phyloP scores from a whole-genome alignment of 2,797 vertebrate genomes.

The Micromesistius poutassou region DNA sequence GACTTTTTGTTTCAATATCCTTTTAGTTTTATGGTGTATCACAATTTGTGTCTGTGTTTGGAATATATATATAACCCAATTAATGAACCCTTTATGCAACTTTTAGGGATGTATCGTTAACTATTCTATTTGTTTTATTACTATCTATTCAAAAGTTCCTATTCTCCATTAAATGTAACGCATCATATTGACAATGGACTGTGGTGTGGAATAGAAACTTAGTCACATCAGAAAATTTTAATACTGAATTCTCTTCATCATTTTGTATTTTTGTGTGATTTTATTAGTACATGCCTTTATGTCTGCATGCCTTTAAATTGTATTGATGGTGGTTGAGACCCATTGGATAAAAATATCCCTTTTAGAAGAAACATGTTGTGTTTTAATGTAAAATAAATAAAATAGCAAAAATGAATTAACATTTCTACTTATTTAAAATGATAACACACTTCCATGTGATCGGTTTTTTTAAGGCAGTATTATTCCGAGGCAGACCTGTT shows the following conservation, averaged over 20 bases:
- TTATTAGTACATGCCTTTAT: neutral
- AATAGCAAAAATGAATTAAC: neutral
- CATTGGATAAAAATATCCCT: neutral
- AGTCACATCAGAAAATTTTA: neutral
- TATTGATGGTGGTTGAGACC: neutral
- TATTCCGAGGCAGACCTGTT: constrained; percentile 11
- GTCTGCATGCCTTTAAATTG: neutral
- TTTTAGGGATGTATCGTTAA: neutral
- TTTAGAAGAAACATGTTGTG: neutral
- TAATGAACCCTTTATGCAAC: neutral
- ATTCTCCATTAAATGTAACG: neutral
- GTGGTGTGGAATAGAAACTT: neutral
- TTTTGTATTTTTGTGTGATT: neutral
- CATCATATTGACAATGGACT: neutral
- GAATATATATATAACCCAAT: neutral
- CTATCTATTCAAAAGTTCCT: too few species aligned
- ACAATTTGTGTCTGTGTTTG: neutral
- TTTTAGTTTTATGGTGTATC: neutral
- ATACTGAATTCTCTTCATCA: neutral
- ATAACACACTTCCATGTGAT: neutral
- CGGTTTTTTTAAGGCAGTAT: neutral
- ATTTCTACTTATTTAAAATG: neutral
- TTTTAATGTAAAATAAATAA: neutral
- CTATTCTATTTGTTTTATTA: too few species aligned
- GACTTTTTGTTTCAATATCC: neutral